Evolutionary conservation across 2,888 invertebrate genomes (phyloP).

Genomic region (Cenopis cana): DNA sequence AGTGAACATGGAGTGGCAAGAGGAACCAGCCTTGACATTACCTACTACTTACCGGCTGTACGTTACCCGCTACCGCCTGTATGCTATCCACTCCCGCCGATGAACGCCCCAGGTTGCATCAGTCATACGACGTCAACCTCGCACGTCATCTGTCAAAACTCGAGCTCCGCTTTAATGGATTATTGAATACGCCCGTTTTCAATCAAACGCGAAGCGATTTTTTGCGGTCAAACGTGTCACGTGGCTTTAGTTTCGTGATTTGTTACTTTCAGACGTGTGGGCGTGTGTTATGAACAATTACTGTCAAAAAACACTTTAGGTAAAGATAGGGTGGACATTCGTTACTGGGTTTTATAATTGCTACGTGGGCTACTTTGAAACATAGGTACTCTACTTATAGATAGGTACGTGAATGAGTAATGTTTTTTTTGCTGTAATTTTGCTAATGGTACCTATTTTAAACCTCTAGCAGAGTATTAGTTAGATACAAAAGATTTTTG

Average conservation of each 20-base stretch:
- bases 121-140: conserved; percentile 59
- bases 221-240: conserved; percentile 63
- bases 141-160: conserved; percentile 73
- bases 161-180: conserved; percentile 69
- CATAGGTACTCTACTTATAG: background rate
- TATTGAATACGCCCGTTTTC: conserved; percentile 73
- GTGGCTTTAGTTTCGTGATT: conserved; percentile 55
- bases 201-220: conserved; percentile 62
- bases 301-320: conserved; percentile 40
- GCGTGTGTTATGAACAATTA: conserved; percentile 46
- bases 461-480: background rate
- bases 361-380: conserved; percentile 8
- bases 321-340: conserved; percentile 35
- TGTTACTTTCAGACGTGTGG: conserved; percentile 50
- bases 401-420: too few relatives aligned
- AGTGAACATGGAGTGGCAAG: too few relatives aligned
- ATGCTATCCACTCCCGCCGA: background rate
- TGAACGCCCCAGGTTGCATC: conserved; percentile 52
- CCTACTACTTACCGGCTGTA: background rate
- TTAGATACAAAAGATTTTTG: background rate
- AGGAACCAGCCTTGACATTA: too few relatives aligned
- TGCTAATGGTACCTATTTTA: background rate
- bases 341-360: background rate
- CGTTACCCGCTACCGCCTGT: background rate
- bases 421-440: background rate